Percentiles rank a stretch among this genome's conserved stretches.
These are phyloP conservation scores for Amiota communis DNA, from an alignment of 2,888 invertebrate genomes.

Conservation along the genomic window DNA sequence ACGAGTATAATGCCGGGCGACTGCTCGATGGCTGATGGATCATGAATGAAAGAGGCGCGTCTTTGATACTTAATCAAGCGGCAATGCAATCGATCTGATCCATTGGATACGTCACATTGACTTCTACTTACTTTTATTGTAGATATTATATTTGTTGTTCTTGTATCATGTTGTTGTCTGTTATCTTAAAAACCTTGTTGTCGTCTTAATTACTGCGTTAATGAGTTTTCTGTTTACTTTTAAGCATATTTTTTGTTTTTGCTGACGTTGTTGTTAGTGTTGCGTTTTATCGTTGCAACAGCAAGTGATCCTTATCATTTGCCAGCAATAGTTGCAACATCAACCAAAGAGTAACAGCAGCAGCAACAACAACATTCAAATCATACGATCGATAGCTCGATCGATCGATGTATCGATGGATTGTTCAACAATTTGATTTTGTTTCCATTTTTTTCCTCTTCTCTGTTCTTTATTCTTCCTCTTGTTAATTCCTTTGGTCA, in stretches of 20 bases:
- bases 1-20: constrained; percentile 22
- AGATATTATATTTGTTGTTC: not conserved
- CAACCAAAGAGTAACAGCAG: too few relatives aligned
- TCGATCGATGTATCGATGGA: constrained; percentile 7
- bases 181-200: constrained; percentile 70
- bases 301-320: constrained; percentile 24
- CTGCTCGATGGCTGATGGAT: constrained; percentile 7
- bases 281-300: constrained; percentile 44
- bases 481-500: not conserved
- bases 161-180: constrained; percentile 52
- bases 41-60: constrained; percentile 58
- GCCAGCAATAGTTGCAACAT: constrained; percentile 25
- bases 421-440: not conserved
- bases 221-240: constrained; percentile 69
- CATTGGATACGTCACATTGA: constrained; percentile 5
- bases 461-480: not conserved
- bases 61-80: constrained; percentile 62
- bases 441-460: not conserved
- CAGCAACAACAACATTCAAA: not conserved
- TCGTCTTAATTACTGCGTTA: constrained; percentile 71
- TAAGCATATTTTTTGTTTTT: constrained; percentile 25
- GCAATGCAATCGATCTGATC: constrained; percentile 4
- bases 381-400: constrained; percentile 7
- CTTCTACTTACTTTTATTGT: not conserved
- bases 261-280: constrained; percentile 1